A percentile compares a stretch with the other conserved stretches of the same genome.
phyloP scores from a whole-genome alignment of 2,888 invertebrate species.

The Nemurella pictetii region DNA sequence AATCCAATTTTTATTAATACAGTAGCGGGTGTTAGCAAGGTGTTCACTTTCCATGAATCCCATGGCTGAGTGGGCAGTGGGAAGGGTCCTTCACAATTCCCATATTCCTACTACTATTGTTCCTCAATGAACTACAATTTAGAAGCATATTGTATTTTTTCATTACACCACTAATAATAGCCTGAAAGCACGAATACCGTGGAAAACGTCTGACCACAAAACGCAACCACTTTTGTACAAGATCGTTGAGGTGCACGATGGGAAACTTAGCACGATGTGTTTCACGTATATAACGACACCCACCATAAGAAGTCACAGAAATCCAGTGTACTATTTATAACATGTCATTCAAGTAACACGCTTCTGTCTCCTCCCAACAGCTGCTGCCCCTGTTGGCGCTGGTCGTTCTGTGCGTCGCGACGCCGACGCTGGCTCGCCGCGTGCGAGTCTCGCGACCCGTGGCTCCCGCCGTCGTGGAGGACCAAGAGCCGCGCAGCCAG shows the following conservation, averaged over 20 bases:
- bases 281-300: not conserved
- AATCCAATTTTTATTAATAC: not conserved
- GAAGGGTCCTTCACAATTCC: too few relatives aligned
- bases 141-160: not conserved
- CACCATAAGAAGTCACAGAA: not conserved
- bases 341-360: not conserved
- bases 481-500: conserved; percentile 51
- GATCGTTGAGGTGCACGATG: not conserved
- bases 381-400: conserved; percentile 22
- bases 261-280: not conserved
- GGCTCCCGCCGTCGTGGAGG: conserved; percentile 52
- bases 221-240: not conserved
- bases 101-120: not conserved
- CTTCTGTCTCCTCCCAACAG: not conserved
- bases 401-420: conserved; percentile 41
- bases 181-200: not conserved
- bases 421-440: conserved; percentile 53
- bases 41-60: not conserved
- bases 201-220: not conserved
- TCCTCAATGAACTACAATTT: not conserved
- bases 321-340: not conserved
- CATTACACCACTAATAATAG: not conserved
- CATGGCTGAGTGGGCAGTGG: not conserved
- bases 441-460: conserved; percentile 56
- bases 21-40: not conserved